These are phyloP conservation scores for Xestia xanthographa DNA, from an alignment of 2,888 invertebrate species.

Conservation along the genomic window DNA sequence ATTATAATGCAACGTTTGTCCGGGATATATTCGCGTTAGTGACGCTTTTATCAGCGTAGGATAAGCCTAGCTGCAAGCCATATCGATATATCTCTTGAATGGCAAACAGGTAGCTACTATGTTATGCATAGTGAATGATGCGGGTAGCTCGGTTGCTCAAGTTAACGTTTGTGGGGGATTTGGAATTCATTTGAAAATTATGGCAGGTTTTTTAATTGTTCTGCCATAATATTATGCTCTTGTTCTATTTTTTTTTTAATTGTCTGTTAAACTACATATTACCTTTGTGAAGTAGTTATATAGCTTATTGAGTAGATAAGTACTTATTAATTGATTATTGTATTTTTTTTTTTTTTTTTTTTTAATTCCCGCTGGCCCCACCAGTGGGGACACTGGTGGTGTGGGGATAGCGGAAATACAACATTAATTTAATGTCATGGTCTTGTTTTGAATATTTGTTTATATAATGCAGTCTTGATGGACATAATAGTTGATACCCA, in stretches of 20 bases:
- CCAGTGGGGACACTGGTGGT: too few relatives aligned
- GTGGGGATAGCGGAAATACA: too few relatives aligned
- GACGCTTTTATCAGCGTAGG: slow-evolving; percentile 54
- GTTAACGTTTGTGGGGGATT: slow-evolving; percentile 15
- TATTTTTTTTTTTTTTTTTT: too few relatives aligned
- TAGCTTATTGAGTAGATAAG: too few relatives aligned
- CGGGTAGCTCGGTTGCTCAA: slow-evolving; percentile 24
- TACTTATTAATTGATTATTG: too few relatives aligned
- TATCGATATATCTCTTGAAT: slow-evolving; percentile 54
- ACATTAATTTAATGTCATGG: too few relatives aligned
- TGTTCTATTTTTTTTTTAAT: background rate
- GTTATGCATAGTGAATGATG: slow-evolving; percentile 41
- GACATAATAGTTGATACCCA: too few relatives aligned
- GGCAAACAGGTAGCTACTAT: slow-evolving; percentile 51
- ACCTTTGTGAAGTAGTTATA: too few relatives aligned
- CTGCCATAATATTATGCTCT: background rate
- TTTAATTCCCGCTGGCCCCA: too few relatives aligned
- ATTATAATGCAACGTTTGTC: slow-evolving; percentile 34
- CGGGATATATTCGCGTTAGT: slow-evolving; percentile 50
- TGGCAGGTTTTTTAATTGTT: background rate
- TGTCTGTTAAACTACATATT: too few relatives aligned
- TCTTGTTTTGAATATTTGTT: too few relatives aligned
- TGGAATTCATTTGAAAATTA: slow-evolving; percentile 21
- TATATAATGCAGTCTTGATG: too few relatives aligned
- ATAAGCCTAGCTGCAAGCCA: slow-evolving; percentile 54